Percentiles rank a stretch among this genome's conserved stretches.
Evolutionary conservation across 2,113 vertebrate species (phyloP).

Genomic region (Strix aluco): DNA sequence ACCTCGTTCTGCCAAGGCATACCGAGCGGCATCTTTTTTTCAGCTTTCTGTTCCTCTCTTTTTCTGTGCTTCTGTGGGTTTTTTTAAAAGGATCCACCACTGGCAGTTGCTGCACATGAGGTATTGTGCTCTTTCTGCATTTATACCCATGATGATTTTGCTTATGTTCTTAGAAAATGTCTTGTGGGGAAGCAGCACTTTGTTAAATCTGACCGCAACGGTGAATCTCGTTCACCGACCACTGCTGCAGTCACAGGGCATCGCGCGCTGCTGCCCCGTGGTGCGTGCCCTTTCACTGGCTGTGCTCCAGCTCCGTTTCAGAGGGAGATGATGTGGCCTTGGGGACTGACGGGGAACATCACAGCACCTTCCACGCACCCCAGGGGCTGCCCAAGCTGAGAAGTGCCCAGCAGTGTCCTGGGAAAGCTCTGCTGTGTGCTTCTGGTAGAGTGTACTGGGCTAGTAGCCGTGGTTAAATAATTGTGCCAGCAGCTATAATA

Average conservation of each 20-base stretch:
- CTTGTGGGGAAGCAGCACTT: neutral
- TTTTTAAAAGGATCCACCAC: neutral
- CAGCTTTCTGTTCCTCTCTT: too few species aligned
- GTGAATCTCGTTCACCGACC: neutral
- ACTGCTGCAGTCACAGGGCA: neutral
- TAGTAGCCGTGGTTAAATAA: too few species aligned
- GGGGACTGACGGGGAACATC: accelerated
- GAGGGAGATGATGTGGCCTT: neutral
- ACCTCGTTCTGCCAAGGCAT: too few species aligned
- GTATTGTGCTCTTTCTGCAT: neutral
- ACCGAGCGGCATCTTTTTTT: neutral
- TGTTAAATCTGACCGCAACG: too few species aligned
- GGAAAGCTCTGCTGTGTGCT: accelerated
- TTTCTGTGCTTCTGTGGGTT: neutral
- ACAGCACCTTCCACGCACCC: too few species aligned
- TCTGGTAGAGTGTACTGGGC: too few species aligned
- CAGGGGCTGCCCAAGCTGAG: neutral
- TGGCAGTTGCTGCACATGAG: neutral
- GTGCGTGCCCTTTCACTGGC: neutral
- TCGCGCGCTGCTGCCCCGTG: too few species aligned
- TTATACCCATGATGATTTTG: neutral
- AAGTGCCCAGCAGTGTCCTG: neutral
- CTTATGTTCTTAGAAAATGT: neutral
- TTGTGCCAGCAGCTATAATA: too few species aligned
- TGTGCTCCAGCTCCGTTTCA: too few species aligned